Evolutionary conservation across 2,888 invertebrate species (phyloP).

Genomic region (Lithophane ornitopus): DNA sequence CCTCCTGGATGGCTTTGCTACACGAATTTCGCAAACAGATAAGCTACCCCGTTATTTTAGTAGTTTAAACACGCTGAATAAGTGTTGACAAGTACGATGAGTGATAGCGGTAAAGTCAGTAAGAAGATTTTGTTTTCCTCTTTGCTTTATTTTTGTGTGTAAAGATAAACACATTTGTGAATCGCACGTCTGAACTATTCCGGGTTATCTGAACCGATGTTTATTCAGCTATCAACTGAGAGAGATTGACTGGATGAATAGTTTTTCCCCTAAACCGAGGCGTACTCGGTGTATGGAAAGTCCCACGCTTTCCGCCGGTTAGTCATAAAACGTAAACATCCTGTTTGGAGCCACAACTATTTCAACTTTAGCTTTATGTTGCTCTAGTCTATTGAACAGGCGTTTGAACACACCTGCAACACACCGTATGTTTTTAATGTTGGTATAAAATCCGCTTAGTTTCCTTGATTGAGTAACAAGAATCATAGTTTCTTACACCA

Average conservation of each 20-base stretch:
- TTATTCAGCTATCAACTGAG: constrained; percentile 36
- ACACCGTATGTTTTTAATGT: neutral
- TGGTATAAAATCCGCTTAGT: neutral
- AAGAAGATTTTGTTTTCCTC: constrained; percentile 40
- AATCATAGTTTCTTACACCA: neutral
- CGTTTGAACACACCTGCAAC: constrained; percentile 16
- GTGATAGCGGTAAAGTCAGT: constrained; percentile 50
- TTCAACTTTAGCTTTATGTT: constrained; percentile 45
- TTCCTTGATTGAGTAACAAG: neutral
- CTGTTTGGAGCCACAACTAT: constrained; percentile 37
- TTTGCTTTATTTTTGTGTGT: constrained; percentile 42
- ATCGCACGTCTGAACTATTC: constrained; percentile 38
- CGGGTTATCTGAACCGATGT: constrained; percentile 40
- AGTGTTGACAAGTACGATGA: constrained; percentile 59
- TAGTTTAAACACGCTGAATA: constrained; percentile 65
- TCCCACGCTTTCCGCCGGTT: constrained; percentile 29
- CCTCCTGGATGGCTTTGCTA: constrained; percentile 73
- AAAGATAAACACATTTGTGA: constrained; percentile 47
- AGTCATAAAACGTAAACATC: constrained; percentile 47
- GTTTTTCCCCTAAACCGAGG: constrained; percentile 59
- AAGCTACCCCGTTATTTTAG: constrained; percentile 70
- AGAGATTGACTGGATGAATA: constrained; percentile 26
- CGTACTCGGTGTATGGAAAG: constrained; percentile 40
- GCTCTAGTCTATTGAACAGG: constrained; percentile 38
- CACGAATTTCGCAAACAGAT: constrained; percentile 82